Evolutionary conservation across 2,888 invertebrate species (phyloP).

Genomic region (Cantharis nigra): DNA sequence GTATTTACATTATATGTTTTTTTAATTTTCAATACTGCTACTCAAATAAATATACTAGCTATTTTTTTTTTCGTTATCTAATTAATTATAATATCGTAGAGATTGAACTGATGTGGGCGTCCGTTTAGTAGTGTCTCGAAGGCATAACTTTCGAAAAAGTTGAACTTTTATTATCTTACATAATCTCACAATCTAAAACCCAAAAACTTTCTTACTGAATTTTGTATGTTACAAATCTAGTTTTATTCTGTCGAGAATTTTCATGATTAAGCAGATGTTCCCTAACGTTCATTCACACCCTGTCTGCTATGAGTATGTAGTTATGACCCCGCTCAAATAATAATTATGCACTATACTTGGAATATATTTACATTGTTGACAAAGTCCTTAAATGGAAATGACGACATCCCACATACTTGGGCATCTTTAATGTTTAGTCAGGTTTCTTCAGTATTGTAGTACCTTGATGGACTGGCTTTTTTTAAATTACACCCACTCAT

Average conservation of each 20-base stretch:
- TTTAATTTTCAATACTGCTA: neutral
- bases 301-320: neutral
- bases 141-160: neutral
- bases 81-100: neutral
- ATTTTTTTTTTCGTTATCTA: neutral
- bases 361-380: conserved; percentile 14
- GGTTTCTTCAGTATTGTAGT: neutral
- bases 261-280: conserved; percentile 9
- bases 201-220: neutral
- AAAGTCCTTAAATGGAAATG: conserved; percentile 25
- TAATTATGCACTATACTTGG: conserved; percentile 5
- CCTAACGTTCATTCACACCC: conserved; percentile 10
- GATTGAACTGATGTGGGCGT: neutral
- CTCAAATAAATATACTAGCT: neutral
- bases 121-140: neutral
- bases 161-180: neutral
- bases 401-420: conserved; percentile 14
- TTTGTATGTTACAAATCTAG: neutral
- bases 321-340: neutral
- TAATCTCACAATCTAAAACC: neutral
- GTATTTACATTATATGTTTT: neutral
- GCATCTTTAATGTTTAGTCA: neutral
- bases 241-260: neutral
- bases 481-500: neutral
- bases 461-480: neutral